These are phyloP conservation scores for Rhagoletis pomonella DNA, from an alignment of 1,140 invertebrate genomes.

Conservation along the genomic window DNA sequence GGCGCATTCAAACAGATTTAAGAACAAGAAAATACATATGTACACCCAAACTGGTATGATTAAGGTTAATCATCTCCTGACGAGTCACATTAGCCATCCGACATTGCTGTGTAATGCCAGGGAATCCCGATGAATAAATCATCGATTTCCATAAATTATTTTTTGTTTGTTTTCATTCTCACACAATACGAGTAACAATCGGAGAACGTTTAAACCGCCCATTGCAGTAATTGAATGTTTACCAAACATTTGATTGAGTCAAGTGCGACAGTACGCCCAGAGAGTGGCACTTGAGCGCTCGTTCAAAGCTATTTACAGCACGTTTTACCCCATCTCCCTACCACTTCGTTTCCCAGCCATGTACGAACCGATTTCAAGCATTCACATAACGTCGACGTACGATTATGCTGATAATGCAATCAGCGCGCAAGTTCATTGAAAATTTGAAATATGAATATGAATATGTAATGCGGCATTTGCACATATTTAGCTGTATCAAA, in stretches of 20 bases:
- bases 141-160: too few relatives aligned
- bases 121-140: too few relatives aligned
- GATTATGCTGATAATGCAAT: conserved; percentile 23
- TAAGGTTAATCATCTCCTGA: too few relatives aligned
- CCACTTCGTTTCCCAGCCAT: neutral
- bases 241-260: neutral
- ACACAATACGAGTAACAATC: too few relatives aligned
- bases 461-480: neutral
- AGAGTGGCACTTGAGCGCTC: neutral
- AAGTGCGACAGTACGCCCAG: neutral
- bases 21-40: too few relatives aligned
- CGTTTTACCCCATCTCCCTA: neutral
- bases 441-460: neutral
- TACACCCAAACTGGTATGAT: too few relatives aligned
- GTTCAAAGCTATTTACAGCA: neutral
- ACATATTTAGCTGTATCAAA: too few relatives aligned
- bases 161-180: too few relatives aligned
- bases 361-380: neutral
- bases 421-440: neutral
- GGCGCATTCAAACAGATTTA: too few relatives aligned
- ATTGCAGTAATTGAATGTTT: neutral
- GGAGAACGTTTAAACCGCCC: too few relatives aligned
- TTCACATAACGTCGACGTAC: neutral
- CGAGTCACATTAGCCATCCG: too few relatives aligned
- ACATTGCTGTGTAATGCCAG: too few relatives aligned